Evolutionary conservation across 2,888 invertebrate genomes (phyloP).

Genomic region (Cylloceria caligata): DNA sequence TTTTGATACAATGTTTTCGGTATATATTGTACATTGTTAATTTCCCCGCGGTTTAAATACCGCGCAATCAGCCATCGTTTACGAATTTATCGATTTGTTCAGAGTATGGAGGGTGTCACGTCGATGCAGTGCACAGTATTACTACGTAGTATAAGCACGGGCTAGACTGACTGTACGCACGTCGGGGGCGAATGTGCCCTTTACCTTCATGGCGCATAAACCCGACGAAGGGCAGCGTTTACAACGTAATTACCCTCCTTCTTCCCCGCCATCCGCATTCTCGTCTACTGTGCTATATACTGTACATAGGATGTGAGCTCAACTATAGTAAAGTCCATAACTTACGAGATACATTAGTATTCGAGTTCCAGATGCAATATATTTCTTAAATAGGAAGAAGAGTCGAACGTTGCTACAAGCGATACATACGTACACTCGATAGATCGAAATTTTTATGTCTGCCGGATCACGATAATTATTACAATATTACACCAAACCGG

Average conservation of each 20-base stretch:
- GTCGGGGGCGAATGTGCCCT: constrained; percentile 60
- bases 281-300: constrained; percentile 26
- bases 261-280: constrained; percentile 50
- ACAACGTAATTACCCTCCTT: constrained; percentile 71
- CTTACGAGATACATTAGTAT: neutral
- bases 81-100: constrained; percentile 62
- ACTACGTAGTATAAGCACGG: constrained; percentile 5
- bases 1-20: neutral
- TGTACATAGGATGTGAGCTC: neutral
- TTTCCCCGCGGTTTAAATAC: constrained; percentile 34
- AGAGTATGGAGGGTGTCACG: constrained; percentile 45
- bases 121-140: neutral
- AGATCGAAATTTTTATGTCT: neutral
- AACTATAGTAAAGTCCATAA: neutral
- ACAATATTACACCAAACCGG: neutral
- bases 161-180: constrained; percentile 40
- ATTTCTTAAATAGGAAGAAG: neutral
- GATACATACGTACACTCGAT: neutral
- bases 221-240: constrained; percentile 66
- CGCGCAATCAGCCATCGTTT: constrained; percentile 25
- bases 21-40: neutral
- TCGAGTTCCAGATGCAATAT: neutral
- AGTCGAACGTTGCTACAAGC: too few relatives aligned
- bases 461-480: neutral
- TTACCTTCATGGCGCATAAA: constrained; percentile 65